Base-by-base conservation (phyloP, 2,797 vertebrate species). In the Mycteria americana region DNA sequence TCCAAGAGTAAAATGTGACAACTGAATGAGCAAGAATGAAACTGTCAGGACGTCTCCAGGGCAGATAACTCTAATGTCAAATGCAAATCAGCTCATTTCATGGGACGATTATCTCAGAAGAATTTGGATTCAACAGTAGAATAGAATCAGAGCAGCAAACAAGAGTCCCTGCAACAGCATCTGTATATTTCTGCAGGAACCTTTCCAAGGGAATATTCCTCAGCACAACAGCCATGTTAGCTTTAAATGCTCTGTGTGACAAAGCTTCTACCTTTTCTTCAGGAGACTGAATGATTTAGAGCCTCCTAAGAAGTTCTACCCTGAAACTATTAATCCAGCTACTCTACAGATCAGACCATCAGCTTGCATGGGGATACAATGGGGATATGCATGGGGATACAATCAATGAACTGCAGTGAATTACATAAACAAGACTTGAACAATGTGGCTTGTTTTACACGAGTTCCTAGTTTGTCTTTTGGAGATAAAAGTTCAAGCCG, bases 381-480 rank as follows among this genome's bases (percentile, higher is more conserved):
- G 37, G 37, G 37, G 37, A 39, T 39, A 39, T 77, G 31, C 63
- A 41, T 28, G 24, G 67, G 59, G 53, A 50, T 67, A 69, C 35
- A n/a, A 41, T 22, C 86, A 39, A 54, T 19, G 87, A 92, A 67
- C 65, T 70, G 83, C 91, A 88, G 72, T 31, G 72, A 92, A 64
- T 93, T 94, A 93, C 78, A 63, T 83, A 95, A 92, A 96, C 39
- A 69, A 39, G 75, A 48, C 24, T 64, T 41, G 16, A 62, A 87
- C 62, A 78, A 53, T 48, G 72, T 43, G 43, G 30, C 0, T 24
- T 81, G 18, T n/a, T 95, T 84, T 46, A 37, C 5, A 12, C 0
- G 2, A 75, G 24, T 41, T 91, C 45, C 75, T 17, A 11, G 19
- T 24, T 45, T 53, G 62, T n/a, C 63, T 75, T 31, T 51, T 70